phyloP scores from a whole-genome alignment of 2,888 invertebrate species.

The Unio pictorum region DNA sequence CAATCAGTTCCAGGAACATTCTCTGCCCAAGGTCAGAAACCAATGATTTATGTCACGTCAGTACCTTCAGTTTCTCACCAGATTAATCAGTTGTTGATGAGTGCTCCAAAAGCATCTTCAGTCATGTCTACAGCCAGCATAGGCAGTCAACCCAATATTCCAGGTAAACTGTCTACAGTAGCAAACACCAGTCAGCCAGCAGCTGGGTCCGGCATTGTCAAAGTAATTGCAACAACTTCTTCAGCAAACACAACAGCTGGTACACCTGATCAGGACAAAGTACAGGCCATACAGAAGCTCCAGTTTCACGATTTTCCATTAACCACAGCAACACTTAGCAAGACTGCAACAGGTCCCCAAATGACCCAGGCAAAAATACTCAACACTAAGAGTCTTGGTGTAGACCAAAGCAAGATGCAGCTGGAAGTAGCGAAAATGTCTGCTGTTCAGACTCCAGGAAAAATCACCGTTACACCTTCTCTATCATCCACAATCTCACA shows the following conservation, averaged over 20 bases:
- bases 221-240: conserved; percentile 7
- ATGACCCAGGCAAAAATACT: conserved; percentile 55
- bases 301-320: conserved; percentile 65
- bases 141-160: neutral
- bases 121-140: neutral
- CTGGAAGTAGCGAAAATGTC: neutral
- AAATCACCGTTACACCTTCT: neutral
- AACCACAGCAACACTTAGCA: conserved; percentile 36
- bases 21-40: conserved; percentile 19
- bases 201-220: conserved; percentile 9
- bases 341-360: conserved; percentile 30
- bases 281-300: conserved; percentile 48
- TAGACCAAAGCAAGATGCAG: conserved; percentile 3
- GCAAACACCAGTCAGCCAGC: conserved; percentile 10
- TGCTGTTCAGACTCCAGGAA: conserved; percentile 2
- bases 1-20: neutral
- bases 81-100: conserved; percentile 64
- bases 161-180: conserved; percentile 5
- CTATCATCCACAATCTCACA: conserved; percentile 3
- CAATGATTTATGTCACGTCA: conserved; percentile 49
- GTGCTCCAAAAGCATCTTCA: conserved; percentile 21
- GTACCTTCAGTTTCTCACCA: conserved; percentile 55
- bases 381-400: conserved; percentile 13
- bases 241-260: neutral
- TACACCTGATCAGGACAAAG: conserved; percentile 4